Base-by-base conservation (phyloP, 2,113 vertebrate genomes). In the Delphinapterus leucas region DNA sequence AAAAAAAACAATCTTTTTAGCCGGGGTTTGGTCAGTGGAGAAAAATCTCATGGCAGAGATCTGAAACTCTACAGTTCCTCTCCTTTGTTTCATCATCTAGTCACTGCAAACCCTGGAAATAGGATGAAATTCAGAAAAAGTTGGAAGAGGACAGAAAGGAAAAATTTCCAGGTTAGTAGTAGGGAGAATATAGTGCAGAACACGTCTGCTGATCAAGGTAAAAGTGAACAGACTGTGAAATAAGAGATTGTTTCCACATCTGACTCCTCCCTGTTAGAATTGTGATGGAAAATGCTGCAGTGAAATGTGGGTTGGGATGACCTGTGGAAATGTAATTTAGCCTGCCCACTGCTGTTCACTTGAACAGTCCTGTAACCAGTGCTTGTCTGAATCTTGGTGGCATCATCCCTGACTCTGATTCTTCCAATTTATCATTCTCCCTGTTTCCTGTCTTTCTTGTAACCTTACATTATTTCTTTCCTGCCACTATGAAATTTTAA, bases 401-500 rank as follows among this genome's bases (percentile, higher is more conserved):
- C 49, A 31, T 90, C 15, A 1, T 23, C 63, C 21, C 18, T 17
- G 5, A 47, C 44, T 65, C 70, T 36, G 31, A 33, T 47, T 90
- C 55, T 96, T 88, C 44, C 33, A 61, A n/a, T 82, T 82, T 83
- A 89, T 73, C 55, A 63, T 93, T 79, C 41, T 90, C 36, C 76
- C 31, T 38, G 38, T 88, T 93, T 94, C n/a, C 68, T 76, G 63
- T 93, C 47, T 93, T 96, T 80, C 67, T 86, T 68, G 58, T 38
- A 82, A 85, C 38, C 38, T 23, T 63, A 49, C 21, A 41, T 90
- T 84, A 92, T 85, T 90, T 90, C 38, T 96, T 82, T 82, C n/a
- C 41, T 53, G 60, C 14, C 73, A 53, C 63, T 38, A 26, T 81
- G 53, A 33, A 44, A 77, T 88, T 81, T 95, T 96, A 77, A 84